A percentile compares a stretch with the other conserved stretches of the same genome.
phyloP scores from a whole-genome alignment of 2,113 vertebrate species.

The Dendrocopos noguchii region DNA sequence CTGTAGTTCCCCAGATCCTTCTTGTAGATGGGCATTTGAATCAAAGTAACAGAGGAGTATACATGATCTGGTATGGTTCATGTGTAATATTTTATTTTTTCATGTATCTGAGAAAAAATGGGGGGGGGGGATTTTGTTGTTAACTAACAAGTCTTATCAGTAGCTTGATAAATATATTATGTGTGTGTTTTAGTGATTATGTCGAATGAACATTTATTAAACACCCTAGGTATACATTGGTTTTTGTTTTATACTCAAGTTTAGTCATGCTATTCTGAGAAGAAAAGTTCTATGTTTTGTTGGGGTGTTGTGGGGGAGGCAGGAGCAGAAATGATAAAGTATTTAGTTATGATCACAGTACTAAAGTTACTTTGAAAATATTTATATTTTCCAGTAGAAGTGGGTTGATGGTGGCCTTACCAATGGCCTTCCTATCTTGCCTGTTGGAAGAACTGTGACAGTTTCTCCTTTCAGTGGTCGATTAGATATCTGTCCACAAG shows the following conservation, averaged over 20 bases:
- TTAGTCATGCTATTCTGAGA: neutral
- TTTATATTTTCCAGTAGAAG: conserved; percentile 69
- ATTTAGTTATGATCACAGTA: neutral
- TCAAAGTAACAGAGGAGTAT: neutral
- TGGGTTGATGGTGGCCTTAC: conserved; percentile 92
- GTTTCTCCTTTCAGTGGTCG: conserved; percentile 88
- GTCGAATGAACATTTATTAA: neutral
- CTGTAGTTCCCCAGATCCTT: no score
- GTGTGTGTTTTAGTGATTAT: neutral
- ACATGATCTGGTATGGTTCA: neutral
- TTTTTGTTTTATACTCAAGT: neutral
- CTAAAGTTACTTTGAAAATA: neutral
- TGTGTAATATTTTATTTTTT: neutral
- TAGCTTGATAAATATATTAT: neutral
- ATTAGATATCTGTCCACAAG: conserved; percentile 84
- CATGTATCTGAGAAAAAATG: neutral
- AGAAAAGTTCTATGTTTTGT: neutral
- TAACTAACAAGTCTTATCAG: neutral
- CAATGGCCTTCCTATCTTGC: conserved; percentile 86
- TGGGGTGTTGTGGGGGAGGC: neutral
- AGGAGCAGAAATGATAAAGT: neutral
- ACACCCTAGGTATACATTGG: neutral
- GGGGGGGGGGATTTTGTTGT: neutral
- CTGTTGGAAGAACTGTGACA: conserved; percentile 85
- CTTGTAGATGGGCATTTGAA: neutral